phyloP scores from a whole-genome alignment of 2,797 vertebrate genomes.

The Sylvia borin region DNA sequence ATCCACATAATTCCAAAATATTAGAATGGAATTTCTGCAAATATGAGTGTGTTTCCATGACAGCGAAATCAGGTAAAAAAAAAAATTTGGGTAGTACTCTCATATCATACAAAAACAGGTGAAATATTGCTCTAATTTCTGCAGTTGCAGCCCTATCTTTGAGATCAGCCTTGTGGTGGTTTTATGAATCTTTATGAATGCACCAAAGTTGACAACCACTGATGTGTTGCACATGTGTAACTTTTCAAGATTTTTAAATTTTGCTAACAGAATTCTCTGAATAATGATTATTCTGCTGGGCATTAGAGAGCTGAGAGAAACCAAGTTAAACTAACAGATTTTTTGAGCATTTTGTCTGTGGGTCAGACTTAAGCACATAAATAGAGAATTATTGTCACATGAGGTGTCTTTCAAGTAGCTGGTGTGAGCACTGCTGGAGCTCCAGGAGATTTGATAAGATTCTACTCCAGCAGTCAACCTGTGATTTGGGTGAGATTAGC shows the following conservation, averaged over 20 bases:
- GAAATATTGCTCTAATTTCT: neutral
- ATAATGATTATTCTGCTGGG: neutral
- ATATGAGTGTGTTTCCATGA: neutral
- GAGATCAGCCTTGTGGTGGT: neutral
- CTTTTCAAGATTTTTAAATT: neutral
- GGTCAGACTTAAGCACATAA: neutral
- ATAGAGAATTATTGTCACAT: neutral
- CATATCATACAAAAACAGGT: neutral
- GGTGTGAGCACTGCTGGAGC: neutral
- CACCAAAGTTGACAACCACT: neutral
- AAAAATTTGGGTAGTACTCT: neutral
- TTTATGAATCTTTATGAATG: neutral
- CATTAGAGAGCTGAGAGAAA: neutral
- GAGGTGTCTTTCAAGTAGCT: neutral
- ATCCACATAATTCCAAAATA: neutral
- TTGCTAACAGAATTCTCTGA: neutral
- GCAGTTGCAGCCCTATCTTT: neutral
- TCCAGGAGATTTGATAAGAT: neutral
- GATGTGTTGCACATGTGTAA: neutral
- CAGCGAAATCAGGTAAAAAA: neutral
- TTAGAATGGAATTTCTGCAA: neutral
- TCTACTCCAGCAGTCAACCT: neutral
- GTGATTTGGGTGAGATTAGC: neutral
- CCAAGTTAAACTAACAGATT: neutral
- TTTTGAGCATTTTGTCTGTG: neutral